Evolutionary conservation across 2,797 vertebrate genomes (phyloP), one percentile per base, ranked within the genome.

Genomic region (Acanthurus lineatus): DNA sequence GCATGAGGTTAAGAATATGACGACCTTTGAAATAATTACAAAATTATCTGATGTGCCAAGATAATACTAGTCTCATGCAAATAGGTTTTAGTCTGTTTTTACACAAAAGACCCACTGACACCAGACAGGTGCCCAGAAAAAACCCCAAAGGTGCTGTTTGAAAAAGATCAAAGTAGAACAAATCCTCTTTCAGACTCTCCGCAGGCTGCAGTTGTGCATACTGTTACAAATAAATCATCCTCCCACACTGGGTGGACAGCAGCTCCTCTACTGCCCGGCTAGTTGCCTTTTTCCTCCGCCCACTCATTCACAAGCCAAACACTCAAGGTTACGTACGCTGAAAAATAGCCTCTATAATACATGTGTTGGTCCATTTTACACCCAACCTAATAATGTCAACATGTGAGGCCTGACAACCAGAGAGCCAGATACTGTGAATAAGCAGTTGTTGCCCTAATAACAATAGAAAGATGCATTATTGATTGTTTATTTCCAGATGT

Each of bases 191-290:
- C 66, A 72, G 69, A 53, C 62, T 49, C 3, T 61, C 59, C 54
- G 28, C 73, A 61, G 79, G 25, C 85, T 74, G 65, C 17, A 58
- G 22, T 38, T 47, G 44, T 53, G 35, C 79, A 47, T 58, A 67
- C 48, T 51, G 59, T 68, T 78, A 60, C 19, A 60, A 35, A 83
- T 88, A 75, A 80, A 85, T 78, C 77, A 82, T 22, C 73, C 77
- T 80, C 77, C 77, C 74, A 84, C 82, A 65, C 52, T 51, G 76
- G 79, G 63, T 81, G 80, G 70, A 85, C 71, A 8, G 80, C 42
- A 62, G 68, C 77, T 73, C 70, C 7, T 69, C 53, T 42, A 28
- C 78, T 62, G 57, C 65, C 61, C 68, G 56, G 72, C 63, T 20
- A n/a, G 38, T 49, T 62, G 54, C 42, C 28, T 67, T 51, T 57